Evolutionary conservation across 2,113 vertebrate species (phyloP), one percentile per base, ranked within the genome.

Genomic region (Pluvianellus socialis): DNA sequence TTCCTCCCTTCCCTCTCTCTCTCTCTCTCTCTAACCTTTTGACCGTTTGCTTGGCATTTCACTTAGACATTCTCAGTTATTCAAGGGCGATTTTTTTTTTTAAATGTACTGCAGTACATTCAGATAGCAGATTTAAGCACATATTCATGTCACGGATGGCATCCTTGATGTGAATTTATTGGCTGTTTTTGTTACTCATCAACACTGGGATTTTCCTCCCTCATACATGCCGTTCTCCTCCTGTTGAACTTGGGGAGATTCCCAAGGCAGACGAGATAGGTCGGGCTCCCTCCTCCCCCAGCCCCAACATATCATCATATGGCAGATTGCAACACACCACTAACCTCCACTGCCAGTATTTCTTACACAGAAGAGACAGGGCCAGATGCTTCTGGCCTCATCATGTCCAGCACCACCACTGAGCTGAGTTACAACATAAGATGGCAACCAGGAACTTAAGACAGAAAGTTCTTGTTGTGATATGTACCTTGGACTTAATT

Each of bases 141-240:
- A 73, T 14, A 32, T 12, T 73, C n/a, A 28, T 42, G 63, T 55
- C 82, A 65, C 6, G 21, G 30, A 74, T 53, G 32, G 35, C 27
- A 84, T 68, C 56, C 66, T 91, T 77, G 59, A 94, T 9, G 44
- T 65, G 42, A 79, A 93, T 96, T 93, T 91, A 92, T 79, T 75
- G 44, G 7, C 52, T 88, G 79, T 8, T 94, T 96, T 86, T 86
- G 76, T 79, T 84, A 35, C 56, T 71, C 77, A 65, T 80, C 53
- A 71, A 26, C n/a, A 35, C 32, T 9, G 33, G 33, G 19, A 52
- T 6, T 84, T 45, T 81, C 86, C 88, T 96, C 91, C 91, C 88
- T 86, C 65, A n/a, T 4, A 86, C 90, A 67, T 68, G 61, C 83
- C 2, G 0, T 93, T 94, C 88, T 84, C 32, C 74, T 96, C 71